Percentiles rank a stretch among this genome's conserved stretches.
Conservation (phyloP, 2,113 vertebrate genomes). For the Sinocyclocheilus grahami region DNA sequence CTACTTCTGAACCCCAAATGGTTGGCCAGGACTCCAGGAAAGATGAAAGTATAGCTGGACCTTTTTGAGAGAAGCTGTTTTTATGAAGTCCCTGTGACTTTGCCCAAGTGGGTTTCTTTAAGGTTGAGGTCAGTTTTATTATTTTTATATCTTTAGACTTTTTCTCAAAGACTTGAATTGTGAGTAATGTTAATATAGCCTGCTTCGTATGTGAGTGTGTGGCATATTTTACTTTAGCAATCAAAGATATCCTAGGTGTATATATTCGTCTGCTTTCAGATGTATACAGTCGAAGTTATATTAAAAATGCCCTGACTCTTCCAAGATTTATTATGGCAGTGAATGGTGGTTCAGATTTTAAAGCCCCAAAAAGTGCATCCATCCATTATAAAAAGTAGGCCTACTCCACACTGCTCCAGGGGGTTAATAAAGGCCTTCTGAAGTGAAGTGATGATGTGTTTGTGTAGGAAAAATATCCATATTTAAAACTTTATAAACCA, state of each 20-base stretch:
- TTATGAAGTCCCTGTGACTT: neutral
- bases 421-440: no score
- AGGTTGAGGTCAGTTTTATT: neutral
- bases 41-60: neutral
- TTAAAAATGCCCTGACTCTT: no score
- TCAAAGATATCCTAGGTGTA: neutral
- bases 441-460: no score
- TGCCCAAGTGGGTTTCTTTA: neutral
- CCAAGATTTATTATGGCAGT: no score
- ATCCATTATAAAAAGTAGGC: no score
- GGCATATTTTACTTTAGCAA: no score
- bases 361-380: no score
- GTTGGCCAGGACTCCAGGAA: neutral
- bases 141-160: neutral
- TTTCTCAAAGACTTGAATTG: neutral
- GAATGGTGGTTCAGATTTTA: no score
- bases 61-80: neutral
- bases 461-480: no score
- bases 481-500: no score
- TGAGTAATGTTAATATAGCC: slow-evolving; percentile 4
- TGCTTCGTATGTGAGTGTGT: neutral
- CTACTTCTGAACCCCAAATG: neutral
- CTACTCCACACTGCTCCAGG: no score
- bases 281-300: no score
- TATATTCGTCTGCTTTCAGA: neutral